Evolutionary conservation across 2,113 vertebrate species (phyloP).

Genomic region (Pluvialis apricaria): DNA sequence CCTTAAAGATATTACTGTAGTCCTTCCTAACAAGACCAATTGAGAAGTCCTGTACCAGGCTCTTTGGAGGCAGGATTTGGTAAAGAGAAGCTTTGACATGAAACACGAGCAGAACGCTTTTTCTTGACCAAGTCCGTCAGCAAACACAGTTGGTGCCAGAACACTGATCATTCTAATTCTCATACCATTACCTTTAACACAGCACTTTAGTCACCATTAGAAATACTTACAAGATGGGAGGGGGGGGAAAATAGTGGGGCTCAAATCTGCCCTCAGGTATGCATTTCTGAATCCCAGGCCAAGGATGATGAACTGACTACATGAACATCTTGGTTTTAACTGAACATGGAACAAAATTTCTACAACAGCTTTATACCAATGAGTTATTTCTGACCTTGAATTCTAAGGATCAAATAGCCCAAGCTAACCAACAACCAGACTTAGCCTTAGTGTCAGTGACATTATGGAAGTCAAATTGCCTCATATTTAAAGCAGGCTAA

Average conservation of each 20-base stretch:
- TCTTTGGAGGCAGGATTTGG: not conserved
- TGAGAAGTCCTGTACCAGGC: not conserved
- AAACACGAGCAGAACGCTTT: not conserved
- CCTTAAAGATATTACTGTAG: not conserved
- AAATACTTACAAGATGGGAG: not conserved
- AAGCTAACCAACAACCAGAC: not conserved
- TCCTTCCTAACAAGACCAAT: not conserved
- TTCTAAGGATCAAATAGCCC: not conserved
- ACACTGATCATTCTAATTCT: not conserved
- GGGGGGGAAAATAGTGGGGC: rapidly evolving
- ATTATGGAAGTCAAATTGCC: not conserved
- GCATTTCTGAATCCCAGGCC: not conserved
- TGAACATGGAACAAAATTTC: not conserved
- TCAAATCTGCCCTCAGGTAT: not conserved
- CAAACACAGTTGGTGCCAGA: not conserved
- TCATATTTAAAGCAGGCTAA: not conserved
- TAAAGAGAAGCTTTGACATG: not conserved
- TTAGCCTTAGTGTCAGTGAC: not conserved
- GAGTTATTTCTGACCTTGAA: not conserved
- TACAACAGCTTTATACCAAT: not conserved
- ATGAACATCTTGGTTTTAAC: not conserved
- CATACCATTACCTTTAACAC: not conserved
- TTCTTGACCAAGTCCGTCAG: not conserved
- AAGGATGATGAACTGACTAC: not conserved
- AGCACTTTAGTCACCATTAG: not conserved